phyloP scores from a whole-genome alignment of 2,113 vertebrate species.

The Halichoerus grypus region DNA sequence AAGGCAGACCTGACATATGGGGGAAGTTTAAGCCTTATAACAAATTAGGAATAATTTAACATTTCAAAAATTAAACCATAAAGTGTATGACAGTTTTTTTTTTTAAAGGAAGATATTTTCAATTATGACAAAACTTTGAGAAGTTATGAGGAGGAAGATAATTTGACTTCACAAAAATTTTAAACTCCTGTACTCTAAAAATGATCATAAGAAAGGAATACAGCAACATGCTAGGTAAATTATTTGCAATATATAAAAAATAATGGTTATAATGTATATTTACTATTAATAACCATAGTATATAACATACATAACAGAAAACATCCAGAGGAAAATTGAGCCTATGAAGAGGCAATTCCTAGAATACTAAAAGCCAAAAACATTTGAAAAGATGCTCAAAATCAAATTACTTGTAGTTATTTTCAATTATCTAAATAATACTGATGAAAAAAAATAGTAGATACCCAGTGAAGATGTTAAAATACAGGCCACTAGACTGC shows the following conservation, averaged over 20 bases:
- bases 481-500: not conserved
- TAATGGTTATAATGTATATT: not conserved
- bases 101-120: not conserved
- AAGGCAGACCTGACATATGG: not conserved
- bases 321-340: not conserved
- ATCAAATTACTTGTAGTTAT: conserved; percentile 3
- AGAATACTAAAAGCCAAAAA: not conserved
- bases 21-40: not conserved
- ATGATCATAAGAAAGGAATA: conserved; percentile 27
- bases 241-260: conserved; percentile 19
- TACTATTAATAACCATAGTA: not conserved
- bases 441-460: not conserved
- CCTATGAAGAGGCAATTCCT: conserved; percentile 17
- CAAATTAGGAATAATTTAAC: not conserved
- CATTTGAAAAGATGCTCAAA: not conserved
- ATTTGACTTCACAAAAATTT: not conserved
- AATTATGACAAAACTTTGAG: not conserved
- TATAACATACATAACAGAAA: not conserved
- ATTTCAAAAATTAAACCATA: conserved; percentile 30
- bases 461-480: not conserved
- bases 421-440: conserved; percentile 29
- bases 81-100: not conserved
- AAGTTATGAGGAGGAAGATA: conserved; percentile 15
- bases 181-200: conserved; percentile 47
- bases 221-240: not conserved